A percentile compares a stretch with the other conserved stretches of the same genome.
These are phyloP conservation scores for Periophthalmus modestus DNA, from an alignment of 2,113 vertebrate species.

Conservation along the genomic window DNA sequence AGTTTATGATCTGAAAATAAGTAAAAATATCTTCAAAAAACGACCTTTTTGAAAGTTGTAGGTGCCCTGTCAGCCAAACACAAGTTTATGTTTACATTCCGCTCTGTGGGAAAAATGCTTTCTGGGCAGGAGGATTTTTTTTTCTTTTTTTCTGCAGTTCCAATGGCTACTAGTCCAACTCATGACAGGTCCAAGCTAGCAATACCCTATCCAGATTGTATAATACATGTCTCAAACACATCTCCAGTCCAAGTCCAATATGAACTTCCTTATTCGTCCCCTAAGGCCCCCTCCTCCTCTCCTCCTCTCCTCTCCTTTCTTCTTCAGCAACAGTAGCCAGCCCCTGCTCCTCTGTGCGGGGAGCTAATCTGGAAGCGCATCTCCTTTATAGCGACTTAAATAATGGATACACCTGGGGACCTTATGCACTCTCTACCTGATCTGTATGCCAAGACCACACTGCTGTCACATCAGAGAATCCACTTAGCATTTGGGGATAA, in stretches of 20 bases:
- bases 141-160: too few relatives aligned
- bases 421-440: slow-evolving; percentile 46
- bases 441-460: slow-evolving; percentile 48
- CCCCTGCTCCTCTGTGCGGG: background rate
- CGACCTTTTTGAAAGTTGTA: too few relatives aligned
- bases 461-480: slow-evolving; percentile 24
- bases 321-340: background rate
- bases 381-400: slow-evolving; percentile 50
- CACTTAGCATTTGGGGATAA: too few relatives aligned
- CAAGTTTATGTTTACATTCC: too few relatives aligned
- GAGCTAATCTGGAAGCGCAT: slow-evolving; percentile 37
- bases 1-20: too few relatives aligned
- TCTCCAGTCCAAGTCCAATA: background rate
- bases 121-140: too few relatives aligned
- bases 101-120: too few relatives aligned
- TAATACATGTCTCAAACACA: background rate
- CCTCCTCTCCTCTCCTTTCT: background rate
- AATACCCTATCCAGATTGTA: too few relatives aligned
- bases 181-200: too few relatives aligned
- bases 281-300: background rate
- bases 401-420: slow-evolving; percentile 59
- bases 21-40: too few relatives aligned
- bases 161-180: too few relatives aligned
- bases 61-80: too few relatives aligned
- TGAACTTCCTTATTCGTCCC: background rate